Conservation (phyloP, 2,888 invertebrate genomes). For the Drosophila histrio region DNA sequence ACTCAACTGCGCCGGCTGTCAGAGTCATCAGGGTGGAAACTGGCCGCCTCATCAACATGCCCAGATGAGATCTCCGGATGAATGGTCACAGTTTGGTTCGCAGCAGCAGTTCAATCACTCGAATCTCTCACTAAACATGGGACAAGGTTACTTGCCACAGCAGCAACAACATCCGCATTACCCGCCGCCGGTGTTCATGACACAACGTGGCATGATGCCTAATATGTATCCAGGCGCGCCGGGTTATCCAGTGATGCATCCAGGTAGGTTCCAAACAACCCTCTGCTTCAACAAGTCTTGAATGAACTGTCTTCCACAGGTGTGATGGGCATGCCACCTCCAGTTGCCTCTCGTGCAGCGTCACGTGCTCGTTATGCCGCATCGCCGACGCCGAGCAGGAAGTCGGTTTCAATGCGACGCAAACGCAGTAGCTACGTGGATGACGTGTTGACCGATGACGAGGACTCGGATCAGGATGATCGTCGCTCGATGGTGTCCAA, state of each 20-base stretch:
- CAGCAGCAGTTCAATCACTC: slow-evolving; percentile 84
- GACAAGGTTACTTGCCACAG: slow-evolving; percentile 83
- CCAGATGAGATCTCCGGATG: slow-evolving; percentile 56
- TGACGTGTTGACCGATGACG: slow-evolving; percentile 86
- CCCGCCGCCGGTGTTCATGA: slow-evolving; percentile 84
- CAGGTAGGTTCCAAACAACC: slow-evolving; percentile 63
- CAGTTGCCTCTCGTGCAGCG: slow-evolving; percentile 84
- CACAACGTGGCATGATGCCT: slow-evolving; percentile 80
- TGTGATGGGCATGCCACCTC: slow-evolving; percentile 80
- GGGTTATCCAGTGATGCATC: slow-evolving; percentile 85
- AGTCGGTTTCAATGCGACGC: slow-evolving; percentile 87
- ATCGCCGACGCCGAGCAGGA: slow-evolving; percentile 89
- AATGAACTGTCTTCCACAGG: slow-evolving; percentile 43
- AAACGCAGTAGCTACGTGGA: slow-evolving; percentile 84
- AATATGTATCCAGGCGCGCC: slow-evolving; percentile 80
- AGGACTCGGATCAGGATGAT: slow-evolving; percentile 87
- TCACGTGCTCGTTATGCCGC: slow-evolving; percentile 88
- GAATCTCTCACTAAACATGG: slow-evolving; percentile 86
- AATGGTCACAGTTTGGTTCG: slow-evolving; percentile 80
- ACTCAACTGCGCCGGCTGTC: slow-evolving; percentile 87
- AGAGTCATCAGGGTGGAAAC: slow-evolving; percentile 71
- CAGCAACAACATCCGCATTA: slow-evolving; percentile 82
- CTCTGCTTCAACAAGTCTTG: neutral
- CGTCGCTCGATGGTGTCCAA: slow-evolving; percentile 82
- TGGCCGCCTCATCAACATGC: slow-evolving; percentile 58